These are phyloP conservation scores for Callyntrura guangdongensis DNA, from an alignment of 2,888 invertebrate species.

Conservation along the genomic window DNA sequence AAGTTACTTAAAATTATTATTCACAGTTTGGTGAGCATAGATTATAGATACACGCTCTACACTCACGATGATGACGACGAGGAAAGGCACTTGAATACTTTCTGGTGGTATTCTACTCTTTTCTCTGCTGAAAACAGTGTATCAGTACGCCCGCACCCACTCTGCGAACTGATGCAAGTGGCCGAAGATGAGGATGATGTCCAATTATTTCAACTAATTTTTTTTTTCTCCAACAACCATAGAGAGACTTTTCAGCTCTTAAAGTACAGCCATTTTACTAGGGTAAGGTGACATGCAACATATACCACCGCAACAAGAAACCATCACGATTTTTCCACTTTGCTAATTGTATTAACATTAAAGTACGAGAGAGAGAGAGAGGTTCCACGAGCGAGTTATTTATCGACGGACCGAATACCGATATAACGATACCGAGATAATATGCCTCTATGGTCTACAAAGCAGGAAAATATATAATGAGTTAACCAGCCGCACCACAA, in stretches of 20 bases:
- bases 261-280: background rate
- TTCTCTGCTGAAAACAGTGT: no score
- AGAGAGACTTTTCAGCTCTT: background rate
- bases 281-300: slow-evolving; percentile 48
- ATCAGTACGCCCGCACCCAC: slow-evolving; percentile 21
- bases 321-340: slow-evolving; percentile 51
- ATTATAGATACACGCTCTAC: background rate
- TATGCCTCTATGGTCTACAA: no score
- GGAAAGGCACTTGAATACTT: slow-evolving; percentile 2
- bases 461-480: no score
- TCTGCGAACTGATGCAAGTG: slow-evolving; percentile 14
- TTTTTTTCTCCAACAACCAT: slow-evolving; percentile 35
- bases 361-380: no score
- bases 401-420: no score
- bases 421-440: no score
- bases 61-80: background rate
- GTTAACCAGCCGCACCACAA: no score
- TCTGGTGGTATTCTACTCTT: no score
- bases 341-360: slow-evolving; percentile 33
- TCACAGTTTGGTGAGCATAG: slow-evolving; percentile 45
- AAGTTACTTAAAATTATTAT: slow-evolving; percentile 23
- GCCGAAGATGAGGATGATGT: slow-evolving; percentile 11
- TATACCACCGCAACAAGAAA: background rate
- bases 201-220: slow-evolving; percentile 23
- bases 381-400: no score